Percentiles rank a stretch among this genome's conserved stretches.
These are phyloP conservation scores for Drosophila meridionalis DNA, from an alignment of 2,888 invertebrate species.

Conservation along the genomic window DNA sequence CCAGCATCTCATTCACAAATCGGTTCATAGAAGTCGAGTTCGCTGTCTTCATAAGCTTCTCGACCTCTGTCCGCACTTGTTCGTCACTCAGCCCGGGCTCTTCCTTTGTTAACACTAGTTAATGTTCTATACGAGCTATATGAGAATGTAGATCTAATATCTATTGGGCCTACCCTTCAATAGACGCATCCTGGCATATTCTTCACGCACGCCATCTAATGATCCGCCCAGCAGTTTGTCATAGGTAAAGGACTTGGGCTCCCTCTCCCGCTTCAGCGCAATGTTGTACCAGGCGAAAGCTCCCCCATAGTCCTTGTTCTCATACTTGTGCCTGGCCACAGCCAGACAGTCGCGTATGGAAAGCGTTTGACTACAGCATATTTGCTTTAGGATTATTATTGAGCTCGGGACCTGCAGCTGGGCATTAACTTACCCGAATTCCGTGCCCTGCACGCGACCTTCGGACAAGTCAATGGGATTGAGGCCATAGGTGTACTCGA, in stretches of 20 bases:
- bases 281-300: constrained; percentile 50
- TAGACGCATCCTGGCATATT: constrained; percentile 20
- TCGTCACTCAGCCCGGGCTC: not conserved
- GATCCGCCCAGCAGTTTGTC: constrained; percentile 19
- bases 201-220: constrained; percentile 6
- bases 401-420: not conserved
- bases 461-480: constrained; percentile 40
- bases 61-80: not conserved
- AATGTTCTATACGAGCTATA: not conserved
- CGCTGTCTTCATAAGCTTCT: not conserved
- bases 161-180: constrained; percentile 24
- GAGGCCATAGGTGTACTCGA: constrained; percentile 51
- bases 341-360: constrained; percentile 48
- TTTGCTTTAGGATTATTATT: not conserved
- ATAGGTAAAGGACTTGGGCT: constrained; percentile 7
- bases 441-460: constrained; percentile 33
- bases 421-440: constrained; percentile 41
- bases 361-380: constrained; percentile 28
- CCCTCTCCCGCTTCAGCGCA: constrained; percentile 2
- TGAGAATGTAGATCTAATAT: not conserved
- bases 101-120: not conserved
- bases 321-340: constrained; percentile 43
- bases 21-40: constrained; percentile 14
- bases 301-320: constrained; percentile 28
- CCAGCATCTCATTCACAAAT: constrained; percentile 17